Evolutionary conservation across 2,888 invertebrate species (phyloP), one percentile per base, ranked within the genome.

Genomic region (Melolontha melolontha): DNA sequence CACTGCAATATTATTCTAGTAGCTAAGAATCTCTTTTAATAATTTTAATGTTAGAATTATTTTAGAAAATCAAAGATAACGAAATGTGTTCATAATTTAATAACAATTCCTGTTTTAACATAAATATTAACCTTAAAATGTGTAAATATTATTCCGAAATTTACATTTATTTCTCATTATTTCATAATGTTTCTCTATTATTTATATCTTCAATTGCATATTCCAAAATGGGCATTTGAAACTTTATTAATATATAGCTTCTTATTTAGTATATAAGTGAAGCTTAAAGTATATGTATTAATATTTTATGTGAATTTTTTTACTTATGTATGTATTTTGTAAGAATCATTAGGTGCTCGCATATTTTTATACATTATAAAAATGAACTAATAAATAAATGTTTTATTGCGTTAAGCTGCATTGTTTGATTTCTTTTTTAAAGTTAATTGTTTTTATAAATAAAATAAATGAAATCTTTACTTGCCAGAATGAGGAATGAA

Each of bases 331-430:
- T 16, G 27, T 29, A 29, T 44, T 59, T 6, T 59, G 42, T 22
- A 34, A 47, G 44, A 34, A 47, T 59, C 59, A 11, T 44, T 47
- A 59, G 59, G 59, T 59, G 59, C 59, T 59, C 44, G 44, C 29
- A 59, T 59, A 59, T 59, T 59, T 59, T 59, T 59, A 47, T 59
- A 59, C 34, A 59, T 27, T 59, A 44, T 14, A 12, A 59, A 47
- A 34, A 52, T 10, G 34, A 54, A 40, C 52, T 54, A 54, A 54
- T 54, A 54, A 54, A 54, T 54, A 54, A 54, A 54, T 6, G 11
- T 39, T 54, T 39, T 4, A 16, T 16, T 49, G 34, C 34, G 34
- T 34, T 34, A 6, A 34, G 10, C 6, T 34, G 7, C 10, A 5
- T 34, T 34, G 6, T 34, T 34, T 34, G n/a, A n/a, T n/a, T n/a